Base-by-base conservation (phyloP, 2,113 vertebrate species). In the Mesitornis unicolor region DNA sequence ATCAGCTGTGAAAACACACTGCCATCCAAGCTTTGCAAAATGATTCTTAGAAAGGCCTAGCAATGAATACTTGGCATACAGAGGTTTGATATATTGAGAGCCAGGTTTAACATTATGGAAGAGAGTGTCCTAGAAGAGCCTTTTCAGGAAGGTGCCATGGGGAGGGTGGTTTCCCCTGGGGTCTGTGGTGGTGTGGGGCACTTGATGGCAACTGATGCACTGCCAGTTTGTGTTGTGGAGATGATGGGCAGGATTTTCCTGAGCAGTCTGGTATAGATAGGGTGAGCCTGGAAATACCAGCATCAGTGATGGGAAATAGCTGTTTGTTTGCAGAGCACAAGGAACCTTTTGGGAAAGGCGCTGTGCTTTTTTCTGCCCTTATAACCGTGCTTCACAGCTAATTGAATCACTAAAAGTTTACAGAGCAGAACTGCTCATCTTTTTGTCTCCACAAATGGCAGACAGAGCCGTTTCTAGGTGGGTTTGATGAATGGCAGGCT, bases 1-100 rank as follows among this genome's bases (percentile, higher is more conserved):
- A 65, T 97, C 92, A 93, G 90, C 96, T 94, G 95, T 93, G 81
- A 96, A 97, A 96, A 95, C 90, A 95, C 57, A 67, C 26, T 88
- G 33, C 93, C 29, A 67, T 93, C 92, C 94, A 96, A 90, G 28
- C 73, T 86, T 94, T 92, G 69, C 88, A 90, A 84, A 93, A 89
- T 60, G 53, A 78, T 95, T 96, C 95, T 89, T 94, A 90, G 90
- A 92, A 93, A 87, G 88, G 76, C 36, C 79, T 84, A 86, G 83
- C 19, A 73, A 48, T 92, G 83, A 93, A 92, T 89, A 64, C 43
- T 95, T 96, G 93, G 73, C 80, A 56, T 82, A 68, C 43, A 93
- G 51, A 71, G 28, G 53, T 81, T 59, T 89, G 63, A 86, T 92
- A 51, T 78, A 81, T 86, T 60, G 83, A 65, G 59, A 88, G 68